Base-by-base conservation (phyloP, 2,888 invertebrate species). In the Elegia similella region DNA sequence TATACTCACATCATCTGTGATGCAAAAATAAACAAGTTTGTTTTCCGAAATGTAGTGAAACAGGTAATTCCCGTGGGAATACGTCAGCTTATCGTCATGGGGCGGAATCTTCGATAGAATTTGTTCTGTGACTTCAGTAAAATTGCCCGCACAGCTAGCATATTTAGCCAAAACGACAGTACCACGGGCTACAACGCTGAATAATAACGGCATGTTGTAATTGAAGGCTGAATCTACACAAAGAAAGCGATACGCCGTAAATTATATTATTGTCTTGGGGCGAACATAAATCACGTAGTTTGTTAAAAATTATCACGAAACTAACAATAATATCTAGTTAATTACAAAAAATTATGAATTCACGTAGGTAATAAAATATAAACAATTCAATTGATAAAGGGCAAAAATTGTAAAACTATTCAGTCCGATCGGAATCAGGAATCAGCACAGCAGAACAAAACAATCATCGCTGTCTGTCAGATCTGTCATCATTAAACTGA, bases 111-210 rank as follows among this genome's bases (percentile, higher is more conserved):
- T 97, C 1, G 95, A 92, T 57, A 98, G 92, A 62, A 98, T 96
- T 81, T 97, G 97, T 81, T 98, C 97, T 0, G 98, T 96, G 7
- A 98, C 97, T 92, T 98, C 98, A 1, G 96, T 95, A 83, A 98
- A 98, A 86, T 99, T 98, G 12, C 98, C 98, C 61, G 96, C 95
- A 83, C 98, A 98, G 52, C 96, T 95, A 1, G 98, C 98, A 93
- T 96, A 96, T 86, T 98, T 98, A 3, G 97, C 96, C 55, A 98
- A 92, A 53, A 98, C 95, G 0, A 96, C 95, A 46, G 94, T 95
- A 57, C 97, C 97, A 62, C 98, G 93, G 13, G 98, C 95, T 64
- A 99, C 95, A 32, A 98, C 96, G 78, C 97, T 95, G 84, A 97
- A 98, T 64, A 98, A 89, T 70, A 98, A 95, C 59, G 98, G 97